Conservation (phyloP, 2,888 invertebrate genomes). For the Phasia obesa region DNA sequence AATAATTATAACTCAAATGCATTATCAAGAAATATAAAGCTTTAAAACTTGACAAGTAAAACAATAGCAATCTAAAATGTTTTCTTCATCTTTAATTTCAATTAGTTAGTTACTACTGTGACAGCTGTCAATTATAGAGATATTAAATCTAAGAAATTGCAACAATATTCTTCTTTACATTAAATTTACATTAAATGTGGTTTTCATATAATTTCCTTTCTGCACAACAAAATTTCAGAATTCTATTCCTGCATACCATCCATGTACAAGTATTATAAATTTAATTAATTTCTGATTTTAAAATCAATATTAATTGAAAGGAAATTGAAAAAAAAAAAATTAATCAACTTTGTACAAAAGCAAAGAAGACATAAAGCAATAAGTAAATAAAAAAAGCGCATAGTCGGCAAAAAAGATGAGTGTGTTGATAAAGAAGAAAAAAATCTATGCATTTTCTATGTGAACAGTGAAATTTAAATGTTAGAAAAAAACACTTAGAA, state of each 20-base stretch:
- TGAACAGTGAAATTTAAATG: slow-evolving; percentile 4
- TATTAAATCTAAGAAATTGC: not conserved
- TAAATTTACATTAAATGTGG: slow-evolving; percentile 17
- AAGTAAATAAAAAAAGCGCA: slow-evolving; percentile 28
- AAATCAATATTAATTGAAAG: slow-evolving; percentile 67
- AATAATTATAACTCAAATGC: too few relatives aligned
- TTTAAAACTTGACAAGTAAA: too few relatives aligned
- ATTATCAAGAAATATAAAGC: too few relatives aligned
- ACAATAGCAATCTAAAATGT: too few relatives aligned
- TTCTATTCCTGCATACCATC: not conserved
- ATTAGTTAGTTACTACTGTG: not conserved
- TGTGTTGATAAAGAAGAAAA: not conserved
- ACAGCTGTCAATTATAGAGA: not conserved
- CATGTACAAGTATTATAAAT: slow-evolving; percentile 31
- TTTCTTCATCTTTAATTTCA: too few relatives aligned
- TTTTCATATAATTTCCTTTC: not conserved
- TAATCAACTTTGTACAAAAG: slow-evolving; percentile 49
- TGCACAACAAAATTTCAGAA: not conserved
- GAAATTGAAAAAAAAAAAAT: slow-evolving; percentile 58
- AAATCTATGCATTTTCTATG: slow-evolving; percentile 46
- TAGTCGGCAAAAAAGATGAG: slow-evolving; percentile 7
- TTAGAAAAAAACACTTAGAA: not conserved
- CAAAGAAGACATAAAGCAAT: slow-evolving; percentile 30
- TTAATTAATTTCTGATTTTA: slow-evolving; percentile 64
- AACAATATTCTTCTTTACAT: not conserved